Evolutionary conservation across 1,140 invertebrate species (phyloP).

Genomic region (Philaenus spumarius): DNA sequence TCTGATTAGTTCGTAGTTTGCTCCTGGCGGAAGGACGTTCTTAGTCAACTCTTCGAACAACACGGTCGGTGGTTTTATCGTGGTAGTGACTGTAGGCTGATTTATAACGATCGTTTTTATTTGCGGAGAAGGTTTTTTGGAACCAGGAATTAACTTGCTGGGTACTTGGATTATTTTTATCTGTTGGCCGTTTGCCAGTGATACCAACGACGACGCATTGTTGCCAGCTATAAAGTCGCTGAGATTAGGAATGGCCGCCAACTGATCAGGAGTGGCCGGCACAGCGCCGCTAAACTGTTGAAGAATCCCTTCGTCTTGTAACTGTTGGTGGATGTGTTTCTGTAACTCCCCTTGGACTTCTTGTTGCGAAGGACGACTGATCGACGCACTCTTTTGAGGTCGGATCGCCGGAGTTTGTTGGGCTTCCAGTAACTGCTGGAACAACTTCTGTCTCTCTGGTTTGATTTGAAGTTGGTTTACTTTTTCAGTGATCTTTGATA

Average conservation of each 20-base stretch:
- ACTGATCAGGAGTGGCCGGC: slow-evolving; percentile 21
- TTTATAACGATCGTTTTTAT: slow-evolving; percentile 27
- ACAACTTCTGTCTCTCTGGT: slow-evolving; percentile 25
- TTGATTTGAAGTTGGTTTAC: slow-evolving; percentile 12
- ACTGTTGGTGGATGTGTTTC: slow-evolving; percentile 23
- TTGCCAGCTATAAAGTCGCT: slow-evolving; percentile 5
- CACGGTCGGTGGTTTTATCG: slow-evolving; percentile 46
- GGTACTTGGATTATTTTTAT: slow-evolving; percentile 16
- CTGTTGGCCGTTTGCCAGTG: slow-evolving; percentile 14
- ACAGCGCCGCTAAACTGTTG: slow-evolving; percentile 22
- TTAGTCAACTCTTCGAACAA: slow-evolving; percentile 68
- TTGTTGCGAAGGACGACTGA: neutral
- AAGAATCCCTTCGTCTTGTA: slow-evolving; percentile 24
- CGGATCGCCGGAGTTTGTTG: slow-evolving; percentile 12
- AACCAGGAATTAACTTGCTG: neutral
- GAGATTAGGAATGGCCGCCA: slow-evolving; percentile 19
- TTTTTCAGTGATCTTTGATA: slow-evolving; percentile 10
- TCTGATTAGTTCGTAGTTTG: slow-evolving; percentile 67
- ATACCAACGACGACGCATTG: slow-evolving; percentile 12
- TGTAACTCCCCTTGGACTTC: slow-evolving; percentile 22
- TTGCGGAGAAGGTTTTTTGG: slow-evolving; percentile 21
- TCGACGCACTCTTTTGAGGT: slow-evolving; percentile 2
- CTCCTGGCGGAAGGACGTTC: slow-evolving; percentile 64
- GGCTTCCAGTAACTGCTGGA: slow-evolving; percentile 20
- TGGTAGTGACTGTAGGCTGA: slow-evolving; percentile 34